These are phyloP conservation scores for Thunnus albacares DNA, from an alignment of 2,797 vertebrate genomes.

Conservation along the genomic window DNA sequence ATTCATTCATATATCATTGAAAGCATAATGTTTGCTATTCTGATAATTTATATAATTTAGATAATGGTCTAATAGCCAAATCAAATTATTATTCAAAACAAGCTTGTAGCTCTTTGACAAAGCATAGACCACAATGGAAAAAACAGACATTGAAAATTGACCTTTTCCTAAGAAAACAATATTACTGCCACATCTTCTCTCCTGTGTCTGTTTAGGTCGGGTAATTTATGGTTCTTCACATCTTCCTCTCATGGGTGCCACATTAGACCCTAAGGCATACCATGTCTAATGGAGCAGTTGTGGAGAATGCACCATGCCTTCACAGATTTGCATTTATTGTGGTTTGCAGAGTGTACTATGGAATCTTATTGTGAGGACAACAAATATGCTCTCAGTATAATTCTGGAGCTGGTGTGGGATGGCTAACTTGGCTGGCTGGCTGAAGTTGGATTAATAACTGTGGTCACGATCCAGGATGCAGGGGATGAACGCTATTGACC, in stretches of 20 bases:
- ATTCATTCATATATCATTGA: not conserved
- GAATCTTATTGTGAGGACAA: conserved; percentile 2
- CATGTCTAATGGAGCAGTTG: not conserved
- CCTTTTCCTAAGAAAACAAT: not conserved
- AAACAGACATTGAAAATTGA: not conserved
- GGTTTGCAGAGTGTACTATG: not conserved
- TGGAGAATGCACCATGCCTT: conserved; percentile 10
- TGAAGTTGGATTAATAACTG: conserved; percentile 1
- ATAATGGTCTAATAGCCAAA: not conserved
- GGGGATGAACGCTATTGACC: not conserved
- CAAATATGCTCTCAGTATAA: not conserved
- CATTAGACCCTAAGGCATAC: not conserved
- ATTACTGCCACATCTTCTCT: not conserved
- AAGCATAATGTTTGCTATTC: not conserved
- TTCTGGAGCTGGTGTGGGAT: conserved; percentile 1
- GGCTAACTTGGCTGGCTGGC: not conserved
- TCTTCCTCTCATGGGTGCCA: not conserved
- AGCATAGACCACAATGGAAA: not conserved
- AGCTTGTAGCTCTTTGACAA: not conserved
- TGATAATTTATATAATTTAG: not conserved
- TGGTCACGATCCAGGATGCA: not conserved
- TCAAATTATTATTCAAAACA: not conserved
- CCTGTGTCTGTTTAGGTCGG: not conserved
- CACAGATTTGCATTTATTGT: conserved; percentile 24
- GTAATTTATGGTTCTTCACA: not conserved